Base-by-base conservation (phyloP, 2,797 vertebrate species). In the Hydrocynus forskahlii region DNA sequence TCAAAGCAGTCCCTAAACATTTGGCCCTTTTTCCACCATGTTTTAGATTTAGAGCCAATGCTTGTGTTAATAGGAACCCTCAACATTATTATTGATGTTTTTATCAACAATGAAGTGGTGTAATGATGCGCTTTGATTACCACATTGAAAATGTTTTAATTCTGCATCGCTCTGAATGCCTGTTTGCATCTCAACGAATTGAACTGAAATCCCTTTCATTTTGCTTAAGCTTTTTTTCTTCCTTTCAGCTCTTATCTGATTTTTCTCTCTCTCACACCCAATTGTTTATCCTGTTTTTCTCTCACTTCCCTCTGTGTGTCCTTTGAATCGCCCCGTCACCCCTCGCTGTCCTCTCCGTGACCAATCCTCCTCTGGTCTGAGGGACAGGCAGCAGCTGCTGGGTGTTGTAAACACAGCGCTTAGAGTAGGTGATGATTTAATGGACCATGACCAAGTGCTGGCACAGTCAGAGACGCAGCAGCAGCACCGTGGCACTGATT, bases 371-470 rank as follows among this genome's bases (percentile, higher is more conserved):
- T 70, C 64, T 75, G 17, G 17, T 81, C 60, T 48, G 63, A 83
- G 73, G 57, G 35, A 57, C 68, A 66, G 68, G 74, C 63, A 75
- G 82, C 82, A 76, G 69, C 84, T 84, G 82, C 54, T 77, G 80
- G 76, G 71, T 76, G 76, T 82, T 70, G 63, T 83, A 75, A 83
- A 69, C 35, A 60, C 62, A 63, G 21, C 0, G 38, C 23, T 84
- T 62, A 81, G 68, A 67, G 35, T 70, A 64, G 29, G 66, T 73
- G 63, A 73, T 75, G 75, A 67, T 78, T 77, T 84, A 84, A 86
- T 87, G 76, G 68, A 23, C 66, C 76, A 50, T 73, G 67, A 68
- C 83, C 35, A 69, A 74, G 76, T 57, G 76, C 72, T 77, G 66
- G 78, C 81, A 78, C 55, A 76, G 67, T 78, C 43, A 38, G 50